phyloP scores from a whole-genome alignment of 2,113 vertebrate genomes.

The Phrynosoma blainvillii region DNA sequence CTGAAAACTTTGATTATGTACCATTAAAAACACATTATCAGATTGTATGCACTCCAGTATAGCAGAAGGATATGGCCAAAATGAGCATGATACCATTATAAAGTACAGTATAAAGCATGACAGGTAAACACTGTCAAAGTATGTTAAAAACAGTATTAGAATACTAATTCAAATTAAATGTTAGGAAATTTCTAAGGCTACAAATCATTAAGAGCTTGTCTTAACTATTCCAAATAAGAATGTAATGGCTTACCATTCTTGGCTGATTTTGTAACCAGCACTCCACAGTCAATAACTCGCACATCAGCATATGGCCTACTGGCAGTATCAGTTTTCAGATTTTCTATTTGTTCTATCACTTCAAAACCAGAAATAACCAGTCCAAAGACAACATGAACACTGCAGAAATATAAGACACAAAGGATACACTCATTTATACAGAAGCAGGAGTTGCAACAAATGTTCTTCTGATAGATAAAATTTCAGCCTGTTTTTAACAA shows the following conservation, averaged over 20 bases:
- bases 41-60: too few species aligned
- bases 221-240: background rate
- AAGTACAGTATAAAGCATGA: background rate
- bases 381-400: constrained; percentile 98
- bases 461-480: background rate
- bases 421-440: background rate
- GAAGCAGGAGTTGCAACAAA: rapidly evolving
- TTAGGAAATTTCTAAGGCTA: background rate
- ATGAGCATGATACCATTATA: background rate
- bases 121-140: background rate
- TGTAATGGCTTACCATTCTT: constrained; percentile 82
- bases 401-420: constrained; percentile 66
- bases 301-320: constrained; percentile 97
- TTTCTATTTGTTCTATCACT: constrained; percentile 95
- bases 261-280: constrained; percentile 88
- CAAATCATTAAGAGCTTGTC: rapidly evolving
- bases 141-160: background rate
- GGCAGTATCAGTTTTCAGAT: constrained; percentile 93
- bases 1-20: background rate
- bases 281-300: constrained; percentile 93
- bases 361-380: constrained; percentile 97
- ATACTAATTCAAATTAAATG: background rate
- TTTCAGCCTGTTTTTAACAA: background rate
- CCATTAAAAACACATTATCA: too few species aligned
- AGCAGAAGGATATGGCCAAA: rapidly evolving